Conservation (phyloP, 2,113 vertebrate genomes). For the Zosterops lateralis region DNA sequence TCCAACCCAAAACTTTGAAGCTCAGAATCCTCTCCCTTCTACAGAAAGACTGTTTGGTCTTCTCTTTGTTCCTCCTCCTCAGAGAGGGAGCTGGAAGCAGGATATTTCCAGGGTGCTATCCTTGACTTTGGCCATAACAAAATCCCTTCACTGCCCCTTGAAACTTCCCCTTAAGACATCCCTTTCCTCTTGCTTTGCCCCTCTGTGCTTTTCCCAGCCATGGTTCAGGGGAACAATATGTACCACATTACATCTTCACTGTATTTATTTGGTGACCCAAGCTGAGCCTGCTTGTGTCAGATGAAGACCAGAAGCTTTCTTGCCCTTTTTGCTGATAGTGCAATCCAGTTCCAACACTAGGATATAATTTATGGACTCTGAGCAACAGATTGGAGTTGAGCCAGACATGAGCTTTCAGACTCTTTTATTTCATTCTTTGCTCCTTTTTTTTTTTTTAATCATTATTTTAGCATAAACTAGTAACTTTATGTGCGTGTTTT, state of each 20-base stretch:
- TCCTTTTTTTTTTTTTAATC: rapidly evolving
- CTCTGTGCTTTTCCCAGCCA: not conserved
- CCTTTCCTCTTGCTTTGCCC: not conserved
- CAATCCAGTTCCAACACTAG: not conserved
- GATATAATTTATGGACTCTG: not conserved
- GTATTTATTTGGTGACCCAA: not conserved
- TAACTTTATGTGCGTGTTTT: not conserved
- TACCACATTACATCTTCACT: not conserved
- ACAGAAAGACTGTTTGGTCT: rapidly evolving
- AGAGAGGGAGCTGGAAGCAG: not conserved
- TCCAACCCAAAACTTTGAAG: not conserved
- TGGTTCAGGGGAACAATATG: not conserved
- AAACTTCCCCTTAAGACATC: not conserved
- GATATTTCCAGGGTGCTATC: not conserved
- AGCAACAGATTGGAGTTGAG: not conserved
- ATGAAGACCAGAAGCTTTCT: not conserved
- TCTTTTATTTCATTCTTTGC: not conserved
- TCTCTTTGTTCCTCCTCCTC: not conserved
- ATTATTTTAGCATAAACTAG: not conserved
- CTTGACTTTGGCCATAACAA: not conserved
- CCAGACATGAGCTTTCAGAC: not conserved
- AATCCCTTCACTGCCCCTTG: not conserved
- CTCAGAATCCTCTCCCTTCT: not conserved
- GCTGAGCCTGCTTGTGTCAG: not conserved
- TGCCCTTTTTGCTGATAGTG: not conserved